Evolutionary conservation across 1,140 invertebrate species (phyloP).

Genomic region (Ceratitis capitata): DNA sequence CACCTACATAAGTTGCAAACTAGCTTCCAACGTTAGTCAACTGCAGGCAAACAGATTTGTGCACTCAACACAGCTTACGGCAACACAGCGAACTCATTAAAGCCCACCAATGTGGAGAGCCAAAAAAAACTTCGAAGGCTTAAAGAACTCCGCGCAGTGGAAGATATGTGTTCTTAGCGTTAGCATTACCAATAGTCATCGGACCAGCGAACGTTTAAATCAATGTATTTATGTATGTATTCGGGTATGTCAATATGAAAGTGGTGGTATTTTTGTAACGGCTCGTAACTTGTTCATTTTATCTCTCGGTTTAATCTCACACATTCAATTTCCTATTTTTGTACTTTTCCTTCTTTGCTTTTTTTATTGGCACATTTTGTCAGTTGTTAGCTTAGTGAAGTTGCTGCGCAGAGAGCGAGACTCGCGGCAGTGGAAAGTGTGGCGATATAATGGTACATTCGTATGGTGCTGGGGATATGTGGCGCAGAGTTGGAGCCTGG

Average conservation of each 20-base stretch:
- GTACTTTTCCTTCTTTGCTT: conserved; percentile 23
- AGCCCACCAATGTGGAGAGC: no score
- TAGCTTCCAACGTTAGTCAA: no score
- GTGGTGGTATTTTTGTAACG: conserved; percentile 19
- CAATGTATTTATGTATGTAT: not conserved
- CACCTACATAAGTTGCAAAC: no score
- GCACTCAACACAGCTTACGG: no score
- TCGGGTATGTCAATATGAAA: not conserved
- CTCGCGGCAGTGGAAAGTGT: not conserved
- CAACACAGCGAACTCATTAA: no score
- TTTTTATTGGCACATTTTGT: conserved; percentile 5
- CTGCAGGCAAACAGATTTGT: no score
- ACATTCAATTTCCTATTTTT: conserved; percentile 46
- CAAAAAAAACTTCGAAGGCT: no score
- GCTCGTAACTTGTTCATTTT: conserved; percentile 45
- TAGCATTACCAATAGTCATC: no score
- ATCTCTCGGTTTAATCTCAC: conserved; percentile 44
- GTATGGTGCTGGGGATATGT: not conserved
- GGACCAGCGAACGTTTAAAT: not conserved
- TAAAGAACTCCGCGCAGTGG: no score
- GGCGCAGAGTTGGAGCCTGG: not conserved
- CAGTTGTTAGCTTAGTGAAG: not conserved
- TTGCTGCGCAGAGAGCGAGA: not conserved
- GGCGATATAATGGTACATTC: not conserved
- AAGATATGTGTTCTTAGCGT: no score